phyloP scores from a whole-genome alignment of 2,113 vertebrate species.

The Crotophaga sulcirostris region DNA sequence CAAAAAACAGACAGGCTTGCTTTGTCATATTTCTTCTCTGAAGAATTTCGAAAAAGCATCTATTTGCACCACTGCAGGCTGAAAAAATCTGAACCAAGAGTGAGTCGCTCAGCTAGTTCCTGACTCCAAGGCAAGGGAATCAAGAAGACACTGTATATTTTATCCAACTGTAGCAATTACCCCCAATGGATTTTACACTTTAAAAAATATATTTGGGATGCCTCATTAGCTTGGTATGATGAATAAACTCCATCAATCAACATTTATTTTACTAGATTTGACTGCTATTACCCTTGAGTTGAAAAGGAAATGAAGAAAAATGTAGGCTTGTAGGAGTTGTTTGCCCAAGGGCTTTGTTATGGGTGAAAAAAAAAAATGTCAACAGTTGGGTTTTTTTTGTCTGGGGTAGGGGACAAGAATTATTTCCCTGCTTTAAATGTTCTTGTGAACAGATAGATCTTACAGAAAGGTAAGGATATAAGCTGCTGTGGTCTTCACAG shows the following conservation, averaged over 20 bases:
- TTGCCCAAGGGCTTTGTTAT: not conserved
- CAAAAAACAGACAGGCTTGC: not conserved
- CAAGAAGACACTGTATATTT: not conserved
- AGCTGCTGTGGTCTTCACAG: not conserved
- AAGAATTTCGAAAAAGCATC: not conserved
- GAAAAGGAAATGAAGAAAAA: conserved; percentile 42
- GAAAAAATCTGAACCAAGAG: not conserved
- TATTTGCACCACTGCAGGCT: not conserved
- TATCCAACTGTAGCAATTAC: not conserved
- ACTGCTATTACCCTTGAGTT: conserved; percentile 27
- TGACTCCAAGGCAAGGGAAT: not conserved
- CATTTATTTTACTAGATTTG: conserved; percentile 52
- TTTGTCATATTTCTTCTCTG: not conserved
- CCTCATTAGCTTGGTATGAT: conserved; percentile 46
- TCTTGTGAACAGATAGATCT: not conserved
- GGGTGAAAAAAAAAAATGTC: not conserved
- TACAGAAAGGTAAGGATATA: not conserved
- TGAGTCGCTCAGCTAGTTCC: not conserved
- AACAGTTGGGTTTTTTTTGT: not conserved
- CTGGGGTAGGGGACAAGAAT: not conserved
- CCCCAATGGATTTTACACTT: conserved; percentile 10
- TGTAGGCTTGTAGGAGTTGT: not conserved
- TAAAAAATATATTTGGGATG: conserved; percentile 40
- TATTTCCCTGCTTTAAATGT: not conserved
- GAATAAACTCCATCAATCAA: conserved; percentile 51